A percentile compares a stretch with the other conserved stretches of the same genome.
phyloP scores from a whole-genome alignment of 2,797 vertebrate species.

The Geotrypetes seraphini region DNA sequence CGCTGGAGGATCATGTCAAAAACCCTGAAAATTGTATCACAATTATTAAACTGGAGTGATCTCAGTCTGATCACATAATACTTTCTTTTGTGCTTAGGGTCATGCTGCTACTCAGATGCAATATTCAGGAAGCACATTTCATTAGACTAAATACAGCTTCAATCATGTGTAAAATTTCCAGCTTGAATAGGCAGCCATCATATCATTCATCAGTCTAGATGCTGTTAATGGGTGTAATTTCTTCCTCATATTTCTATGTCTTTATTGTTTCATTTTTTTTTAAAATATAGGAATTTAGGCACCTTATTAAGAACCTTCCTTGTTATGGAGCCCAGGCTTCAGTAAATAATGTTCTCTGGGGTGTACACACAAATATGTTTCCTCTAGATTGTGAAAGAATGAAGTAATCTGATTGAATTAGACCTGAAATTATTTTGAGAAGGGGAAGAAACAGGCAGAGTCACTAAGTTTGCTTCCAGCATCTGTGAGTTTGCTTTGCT shows the following conservation, averaged over 20 bases:
- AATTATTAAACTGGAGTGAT: conserved; percentile 74
- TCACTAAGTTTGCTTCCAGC: too few species aligned
- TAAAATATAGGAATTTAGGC: conserved; percentile 53
- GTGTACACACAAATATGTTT: conserved; percentile 57
- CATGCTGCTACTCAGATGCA: conserved; percentile 71
- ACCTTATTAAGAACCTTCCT: conserved; percentile 52
- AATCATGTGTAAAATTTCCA: conserved; percentile 91
- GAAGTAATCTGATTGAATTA: conserved; percentile 23
- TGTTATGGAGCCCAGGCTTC: conserved; percentile 43
- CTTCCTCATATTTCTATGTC: conserved; percentile 74
- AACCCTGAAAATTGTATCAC: conserved; percentile 54
- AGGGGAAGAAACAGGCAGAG: conserved; percentile 10
- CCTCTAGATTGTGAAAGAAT: conserved; percentile 48
- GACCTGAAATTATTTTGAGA: conserved; percentile 21
- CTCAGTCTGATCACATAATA: conserved; percentile 79
- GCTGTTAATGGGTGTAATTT: conserved; percentile 78
- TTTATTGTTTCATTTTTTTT: conserved; percentile 71
- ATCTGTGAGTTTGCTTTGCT: too few species aligned
- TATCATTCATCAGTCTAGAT: conserved; percentile 76
- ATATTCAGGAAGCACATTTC: conserved; percentile 87
- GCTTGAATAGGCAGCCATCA: conserved; percentile 78
- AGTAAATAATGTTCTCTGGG: conserved; percentile 47
- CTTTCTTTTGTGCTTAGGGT: conserved; percentile 79
- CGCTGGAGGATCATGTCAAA: too few species aligned
- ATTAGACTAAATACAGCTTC: conserved; percentile 89